Base-by-base conservation (phyloP, 2,888 invertebrate genomes). In the Agriopis aurantiaria region DNA sequence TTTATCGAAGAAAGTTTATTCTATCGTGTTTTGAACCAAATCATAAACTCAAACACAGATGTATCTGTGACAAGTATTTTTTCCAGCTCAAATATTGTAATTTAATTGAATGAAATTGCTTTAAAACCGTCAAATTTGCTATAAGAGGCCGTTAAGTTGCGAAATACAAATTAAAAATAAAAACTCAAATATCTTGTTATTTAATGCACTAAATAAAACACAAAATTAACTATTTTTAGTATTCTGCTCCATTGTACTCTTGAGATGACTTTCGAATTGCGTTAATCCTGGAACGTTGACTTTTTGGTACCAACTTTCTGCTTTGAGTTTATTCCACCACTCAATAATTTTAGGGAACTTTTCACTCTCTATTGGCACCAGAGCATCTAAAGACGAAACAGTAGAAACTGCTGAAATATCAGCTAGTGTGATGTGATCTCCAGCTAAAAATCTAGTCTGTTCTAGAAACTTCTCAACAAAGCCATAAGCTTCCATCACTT, bases 401-500 rank as follows among this genome's bases (percentile, higher is more conserved):
- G 56, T 61, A 23, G 60, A 45, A 12, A 67, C 56, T 33, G 43
- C 43, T 9, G 61, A 61, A 12, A 67, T 45, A 51, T 67, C 61
- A 43, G 61, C 67, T 11, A 67, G n/a, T 1, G 67, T 67, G 0
- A 67, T 45, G 8, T 51, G 9, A 23, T 51, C 46, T 11, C 10
- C 17, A 66, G 61, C 60, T 33, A 57, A 40, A 14, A 53, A 62
- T 33, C 7, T 41, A 8, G 56, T 11, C 8, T 17, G 41, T 43
- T 49, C 45, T 8, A 69, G 48, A 17, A 73, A 69, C 69, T 67
- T n/a, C 23, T 57, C 46, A 52, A 71, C 57, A 10, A 63, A 59
- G 7, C 59, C 55, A 55, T 80, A 80, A 74, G 63, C 33, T 0
- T 11, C 64, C 46, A 71, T 67, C 1, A 48, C 60, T 43, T 43